Evolutionary conservation across 2,888 invertebrate genomes (phyloP), one percentile per base, ranked within the genome.

Genomic region (Orchesella flavescens): DNA sequence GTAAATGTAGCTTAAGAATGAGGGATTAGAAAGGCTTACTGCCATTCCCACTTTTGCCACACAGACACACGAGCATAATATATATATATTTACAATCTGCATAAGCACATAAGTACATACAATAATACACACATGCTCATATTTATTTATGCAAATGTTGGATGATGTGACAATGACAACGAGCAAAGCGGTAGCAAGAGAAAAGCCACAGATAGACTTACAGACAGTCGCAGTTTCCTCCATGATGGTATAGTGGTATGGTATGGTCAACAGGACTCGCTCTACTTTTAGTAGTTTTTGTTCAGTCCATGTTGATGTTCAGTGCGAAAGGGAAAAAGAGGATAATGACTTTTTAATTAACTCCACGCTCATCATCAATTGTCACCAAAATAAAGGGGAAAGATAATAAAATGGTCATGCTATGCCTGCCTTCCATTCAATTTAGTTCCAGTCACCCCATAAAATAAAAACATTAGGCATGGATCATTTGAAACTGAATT

Each of bases 1-100:
- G 72, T 79, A 79, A 34, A 79, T 79, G 79, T 79, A 79, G 79
- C 79, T 79, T 79, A 79, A 79, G 79, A 79, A 79, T 79, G 79
- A 55, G 79, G 79, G 79, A 79, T 79, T 79, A 79, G 79, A 79
- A 65, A 72, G 79, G 79, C 79, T 79, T 79, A 72, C 66, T 79
- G 79, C 79, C 79, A 79, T 79, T 73, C 72, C 79, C 79, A 79
- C 79, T 79, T 79, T 79, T 79, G 79, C 79, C 66, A 75, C 55
- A 71, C 53, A 71, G 55, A 75, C 55, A 71, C 53, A 71, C 71
- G 34, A 7, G 34, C 34, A 7, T 34, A 34, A 34, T 34, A 7
- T 7, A 2, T 34, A 34, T 7, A n/a, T n/a, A n/a, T n/a, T n/a
- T n/a, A n/a, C n/a, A n/a, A 59, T 13, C 59, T 12, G 7, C 59